A percentile compares a stretch with the other conserved stretches of the same genome.
Evolutionary conservation across 2,113 vertebrate species (phyloP).

Genomic region (Gracilinanus agilis): DNA sequence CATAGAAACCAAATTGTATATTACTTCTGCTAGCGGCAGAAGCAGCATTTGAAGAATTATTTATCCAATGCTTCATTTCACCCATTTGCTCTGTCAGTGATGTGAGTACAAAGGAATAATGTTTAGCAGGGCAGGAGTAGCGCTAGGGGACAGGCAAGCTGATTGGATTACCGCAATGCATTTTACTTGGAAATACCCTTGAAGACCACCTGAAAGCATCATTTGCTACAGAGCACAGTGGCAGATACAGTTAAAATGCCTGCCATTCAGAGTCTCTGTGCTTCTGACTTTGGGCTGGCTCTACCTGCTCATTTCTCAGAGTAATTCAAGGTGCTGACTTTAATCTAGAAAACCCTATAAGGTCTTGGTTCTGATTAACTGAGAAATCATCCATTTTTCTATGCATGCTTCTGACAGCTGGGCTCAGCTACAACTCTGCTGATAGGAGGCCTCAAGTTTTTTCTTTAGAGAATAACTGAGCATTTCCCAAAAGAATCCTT

Average conservation of each 20-base stretch:
- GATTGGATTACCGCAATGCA: background rate
- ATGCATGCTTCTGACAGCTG: conserved; percentile 29
- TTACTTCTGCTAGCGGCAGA: background rate
- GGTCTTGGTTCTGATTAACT: conserved; percentile 48
- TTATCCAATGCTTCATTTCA: background rate
- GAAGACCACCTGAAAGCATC: conserved; percentile 27
- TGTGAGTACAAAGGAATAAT: background rate
- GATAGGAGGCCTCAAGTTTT: background rate
- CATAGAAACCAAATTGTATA: conserved; percentile 13
- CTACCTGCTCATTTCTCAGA: conserved; percentile 35
- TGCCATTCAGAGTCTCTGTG: conserved; percentile 18
- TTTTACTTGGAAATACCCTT: conserved; percentile 57
- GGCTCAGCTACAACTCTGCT: background rate
- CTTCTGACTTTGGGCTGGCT: conserved; percentile 37
- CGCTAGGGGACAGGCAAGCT: background rate
- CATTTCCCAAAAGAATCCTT: background rate
- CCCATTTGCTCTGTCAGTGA: conserved; percentile 35
- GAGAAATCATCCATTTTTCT: conserved; percentile 44
- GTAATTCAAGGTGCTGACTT: conserved; percentile 62
- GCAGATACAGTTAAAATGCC: conserved; percentile 38
- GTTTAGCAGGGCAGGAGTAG: conserved; percentile 31
- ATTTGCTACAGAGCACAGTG: conserved; percentile 37
- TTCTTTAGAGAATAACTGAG: background rate
- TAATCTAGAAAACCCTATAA: conserved; percentile 48
- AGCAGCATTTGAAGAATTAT: background rate